Evolutionary conservation across 2,888 invertebrate species (phyloP).

Genomic region (Tetanocera ferruginea): DNA sequence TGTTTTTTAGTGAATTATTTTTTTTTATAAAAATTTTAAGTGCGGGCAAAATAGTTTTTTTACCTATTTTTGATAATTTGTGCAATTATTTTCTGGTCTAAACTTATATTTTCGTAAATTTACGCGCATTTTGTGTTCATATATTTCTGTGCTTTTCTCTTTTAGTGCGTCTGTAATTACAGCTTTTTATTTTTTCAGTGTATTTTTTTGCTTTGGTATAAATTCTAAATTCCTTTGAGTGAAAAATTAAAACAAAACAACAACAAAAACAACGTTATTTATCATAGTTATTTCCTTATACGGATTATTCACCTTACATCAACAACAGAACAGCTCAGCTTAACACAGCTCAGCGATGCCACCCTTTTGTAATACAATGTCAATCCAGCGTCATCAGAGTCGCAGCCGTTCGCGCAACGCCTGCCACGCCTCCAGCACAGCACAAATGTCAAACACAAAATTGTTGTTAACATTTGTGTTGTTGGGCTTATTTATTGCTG

Average conservation of each 20-base stretch:
- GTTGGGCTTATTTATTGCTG: slow-evolving; percentile 26
- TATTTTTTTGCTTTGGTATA: too few relatives aligned
- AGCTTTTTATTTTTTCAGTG: neutral
- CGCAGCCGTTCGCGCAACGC: slow-evolving; percentile 3
- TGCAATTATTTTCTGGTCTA: too few relatives aligned
- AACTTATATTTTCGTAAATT: neutral
- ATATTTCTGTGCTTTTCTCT: neutral
- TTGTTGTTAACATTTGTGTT: slow-evolving; percentile 34
- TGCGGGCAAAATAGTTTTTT: neutral
- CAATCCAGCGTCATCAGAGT: slow-evolving; percentile 1
- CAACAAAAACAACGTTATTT: neutral
- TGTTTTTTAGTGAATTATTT: neutral
- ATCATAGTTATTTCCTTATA: neutral
- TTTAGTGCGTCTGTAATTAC: neutral
- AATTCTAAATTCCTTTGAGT: neutral
- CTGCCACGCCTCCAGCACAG: slow-evolving; percentile 16
- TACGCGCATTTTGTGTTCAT: neutral
- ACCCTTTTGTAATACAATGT: slow-evolving; percentile 8
- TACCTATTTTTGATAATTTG: neutral
- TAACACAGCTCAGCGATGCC: neutral
- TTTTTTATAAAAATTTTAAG: neutral
- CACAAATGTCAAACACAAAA: slow-evolving; percentile 31
- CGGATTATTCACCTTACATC: neutral
- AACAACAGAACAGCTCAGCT: neutral
- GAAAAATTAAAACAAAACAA: neutral